These are phyloP conservation scores for Orestias chungarensis DNA, from an alignment of 2,797 vertebrate species.

Conservation along the genomic window DNA sequence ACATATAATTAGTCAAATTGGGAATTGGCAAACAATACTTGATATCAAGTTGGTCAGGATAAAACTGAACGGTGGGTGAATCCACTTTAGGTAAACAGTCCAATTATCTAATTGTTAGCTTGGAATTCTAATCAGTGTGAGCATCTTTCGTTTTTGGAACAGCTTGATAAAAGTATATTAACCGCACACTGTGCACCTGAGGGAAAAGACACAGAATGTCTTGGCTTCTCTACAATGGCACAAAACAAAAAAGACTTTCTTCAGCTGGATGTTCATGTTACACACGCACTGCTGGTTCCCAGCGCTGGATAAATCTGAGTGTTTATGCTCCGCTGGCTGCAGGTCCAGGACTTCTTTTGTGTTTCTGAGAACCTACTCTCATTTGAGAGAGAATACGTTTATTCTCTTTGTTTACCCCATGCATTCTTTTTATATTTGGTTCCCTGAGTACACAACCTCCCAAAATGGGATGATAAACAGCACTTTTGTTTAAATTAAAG, in stretches of 20 bases:
- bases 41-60: neutral
- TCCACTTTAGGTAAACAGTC: neutral
- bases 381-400: neutral
- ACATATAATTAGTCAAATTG: neutral
- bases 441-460: neutral
- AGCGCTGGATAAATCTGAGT: conserved; percentile 8
- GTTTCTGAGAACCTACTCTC: conserved; percentile 1
- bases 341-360: neutral
- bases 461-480: neutral
- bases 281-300: conserved; percentile 26
- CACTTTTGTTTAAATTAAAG: too few relatives aligned
- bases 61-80: neutral
- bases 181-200: conserved; percentile 28
- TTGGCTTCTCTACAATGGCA: conserved; percentile 23
- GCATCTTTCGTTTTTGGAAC: neutral
- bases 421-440: neutral
- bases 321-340: neutral
- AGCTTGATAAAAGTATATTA: conserved; percentile 5
- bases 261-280: conserved; percentile 29
- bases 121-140: neutral
- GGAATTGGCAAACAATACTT: neutral
- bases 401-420: neutral
- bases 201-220: conserved; percentile 28
- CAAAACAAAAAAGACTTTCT: conserved; percentile 34
- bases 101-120: neutral